Conservation (phyloP, 2,113 vertebrate species). For the Caretta caretta region DNA sequence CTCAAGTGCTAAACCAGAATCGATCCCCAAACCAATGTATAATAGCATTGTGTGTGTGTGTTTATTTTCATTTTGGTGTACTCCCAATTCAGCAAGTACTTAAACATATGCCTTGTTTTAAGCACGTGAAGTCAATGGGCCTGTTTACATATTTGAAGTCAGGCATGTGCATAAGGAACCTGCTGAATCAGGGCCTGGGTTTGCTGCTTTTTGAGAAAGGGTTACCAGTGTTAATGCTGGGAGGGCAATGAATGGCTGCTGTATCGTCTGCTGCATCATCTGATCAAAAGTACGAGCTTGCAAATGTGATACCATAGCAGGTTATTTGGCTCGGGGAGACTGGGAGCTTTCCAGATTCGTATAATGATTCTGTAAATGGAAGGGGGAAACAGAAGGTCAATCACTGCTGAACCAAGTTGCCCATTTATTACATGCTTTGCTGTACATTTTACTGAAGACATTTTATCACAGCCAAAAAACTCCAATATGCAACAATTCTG, state of each 20-base stretch:
- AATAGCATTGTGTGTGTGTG: background rate
- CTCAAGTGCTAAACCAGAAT: background rate
- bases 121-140: background rate
- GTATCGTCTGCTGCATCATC: slow-evolving; percentile 52
- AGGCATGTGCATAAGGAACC: slow-evolving; percentile 39
- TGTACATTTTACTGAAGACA: slow-evolving; percentile 38
- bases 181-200: too few species aligned
- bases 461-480: slow-evolving; percentile 28
- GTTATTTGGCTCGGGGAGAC: slow-evolving; percentile 62
- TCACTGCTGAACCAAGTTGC: slow-evolving; percentile 32
- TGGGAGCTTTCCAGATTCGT: slow-evolving; percentile 57
- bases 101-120: background rate
- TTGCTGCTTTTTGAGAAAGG: background rate
- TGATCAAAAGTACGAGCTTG: slow-evolving; percentile 71
- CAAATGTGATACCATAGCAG: slow-evolving; percentile 45
- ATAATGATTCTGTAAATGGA: slow-evolving; percentile 55
- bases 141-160: background rate
- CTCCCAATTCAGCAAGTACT: slow-evolving; percentile 10
- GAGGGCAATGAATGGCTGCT: slow-evolving; percentile 44
- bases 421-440: slow-evolving; percentile 18
- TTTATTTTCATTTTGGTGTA: slow-evolving; percentile 18
- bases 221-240: slow-evolving; percentile 58
- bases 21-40: background rate
- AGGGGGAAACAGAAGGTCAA: slow-evolving; percentile 47
- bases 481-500: slow-evolving; percentile 19